Conservation (phyloP, 2,888 invertebrate species). For the Protonemura montana region DNA sequence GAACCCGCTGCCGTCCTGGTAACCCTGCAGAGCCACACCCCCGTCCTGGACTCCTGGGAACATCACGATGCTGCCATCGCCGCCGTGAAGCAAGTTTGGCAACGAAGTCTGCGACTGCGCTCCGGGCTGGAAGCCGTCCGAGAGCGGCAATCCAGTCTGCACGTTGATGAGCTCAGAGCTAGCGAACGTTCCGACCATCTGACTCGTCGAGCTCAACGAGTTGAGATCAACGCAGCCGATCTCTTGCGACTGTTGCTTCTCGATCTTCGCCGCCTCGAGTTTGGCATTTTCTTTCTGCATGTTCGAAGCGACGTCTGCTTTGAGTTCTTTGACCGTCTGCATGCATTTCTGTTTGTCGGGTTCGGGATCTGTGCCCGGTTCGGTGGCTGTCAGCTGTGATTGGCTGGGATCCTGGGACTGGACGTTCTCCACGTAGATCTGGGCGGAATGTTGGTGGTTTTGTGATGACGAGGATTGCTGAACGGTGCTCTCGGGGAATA, state of each 20-base stretch:
- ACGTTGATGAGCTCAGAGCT: too few relatives aligned
- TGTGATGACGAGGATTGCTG: not conserved
- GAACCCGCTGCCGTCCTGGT: too few relatives aligned
- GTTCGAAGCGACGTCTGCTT: slow-evolving; percentile 21
- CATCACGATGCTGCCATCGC: not conserved
- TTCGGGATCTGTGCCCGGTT: not conserved
- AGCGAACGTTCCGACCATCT: not conserved
- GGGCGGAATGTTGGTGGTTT: not conserved
- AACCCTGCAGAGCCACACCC: too few relatives aligned
- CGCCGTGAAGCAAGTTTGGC: too few relatives aligned
- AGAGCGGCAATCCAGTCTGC: not conserved
- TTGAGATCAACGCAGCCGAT: not conserved
- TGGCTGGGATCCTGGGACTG: not conserved
- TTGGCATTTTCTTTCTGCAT: slow-evolving; percentile 36
- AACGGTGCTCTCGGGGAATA: not conserved
- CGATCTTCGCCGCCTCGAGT: slow-evolving; percentile 28
- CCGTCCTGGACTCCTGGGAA: too few relatives aligned
- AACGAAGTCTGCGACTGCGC: too few relatives aligned
- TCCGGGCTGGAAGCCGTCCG: not conserved
- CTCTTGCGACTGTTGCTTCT: slow-evolving; percentile 14
- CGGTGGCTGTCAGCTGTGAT: not conserved
- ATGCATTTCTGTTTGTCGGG: slow-evolving; percentile 31
- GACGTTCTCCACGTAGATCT: not conserved
- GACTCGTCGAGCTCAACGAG: not conserved
- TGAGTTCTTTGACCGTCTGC: slow-evolving; percentile 38